These are phyloP conservation scores for Merodon equestris DNA, from an alignment of 2,888 invertebrate species.

Conservation along the genomic window DNA sequence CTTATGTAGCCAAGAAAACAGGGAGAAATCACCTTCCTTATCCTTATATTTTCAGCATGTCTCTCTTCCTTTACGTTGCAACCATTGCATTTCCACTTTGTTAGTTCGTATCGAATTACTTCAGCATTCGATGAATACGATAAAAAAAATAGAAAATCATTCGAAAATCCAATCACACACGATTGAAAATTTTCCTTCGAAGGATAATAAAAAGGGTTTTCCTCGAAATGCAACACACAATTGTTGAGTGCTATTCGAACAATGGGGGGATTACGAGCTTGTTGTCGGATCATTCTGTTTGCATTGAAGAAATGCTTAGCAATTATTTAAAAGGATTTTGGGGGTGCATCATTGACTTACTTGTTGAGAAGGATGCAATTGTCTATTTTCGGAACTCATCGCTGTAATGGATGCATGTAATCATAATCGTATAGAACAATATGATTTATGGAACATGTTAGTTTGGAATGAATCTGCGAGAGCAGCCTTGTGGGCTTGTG, in stretches of 20 bases:
- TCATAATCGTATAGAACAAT: too few species aligned
- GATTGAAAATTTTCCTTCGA: constrained; percentile 33
- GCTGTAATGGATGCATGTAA: too few species aligned
- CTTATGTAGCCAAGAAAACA: constrained; percentile 4
- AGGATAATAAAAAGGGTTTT: background rate
- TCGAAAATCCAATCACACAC: constrained; percentile 52
- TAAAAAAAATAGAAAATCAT: background rate
- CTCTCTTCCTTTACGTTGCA: background rate
- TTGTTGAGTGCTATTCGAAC: constrained; percentile 25
- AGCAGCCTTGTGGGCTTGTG: too few species aligned
- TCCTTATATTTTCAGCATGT: background rate
- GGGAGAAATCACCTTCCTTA: too few species aligned
- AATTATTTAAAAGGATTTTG: constrained; percentile 33
- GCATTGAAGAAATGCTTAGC: constrained; percentile 17
- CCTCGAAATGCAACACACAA: constrained; percentile 10
- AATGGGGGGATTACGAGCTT: constrained; percentile 31
- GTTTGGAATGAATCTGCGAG: too few species aligned
- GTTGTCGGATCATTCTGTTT: constrained; percentile 10
- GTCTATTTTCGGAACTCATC: background rate
- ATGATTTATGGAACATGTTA: too few species aligned
- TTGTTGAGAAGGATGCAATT: too few species aligned
- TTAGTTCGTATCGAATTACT: background rate
- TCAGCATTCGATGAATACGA: constrained; percentile 7
- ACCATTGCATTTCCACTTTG: background rate
- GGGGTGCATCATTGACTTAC: background rate